Conservation (phyloP, 2,888 invertebrate genomes). For the Cataglyphis rosenhaueri region DNA sequence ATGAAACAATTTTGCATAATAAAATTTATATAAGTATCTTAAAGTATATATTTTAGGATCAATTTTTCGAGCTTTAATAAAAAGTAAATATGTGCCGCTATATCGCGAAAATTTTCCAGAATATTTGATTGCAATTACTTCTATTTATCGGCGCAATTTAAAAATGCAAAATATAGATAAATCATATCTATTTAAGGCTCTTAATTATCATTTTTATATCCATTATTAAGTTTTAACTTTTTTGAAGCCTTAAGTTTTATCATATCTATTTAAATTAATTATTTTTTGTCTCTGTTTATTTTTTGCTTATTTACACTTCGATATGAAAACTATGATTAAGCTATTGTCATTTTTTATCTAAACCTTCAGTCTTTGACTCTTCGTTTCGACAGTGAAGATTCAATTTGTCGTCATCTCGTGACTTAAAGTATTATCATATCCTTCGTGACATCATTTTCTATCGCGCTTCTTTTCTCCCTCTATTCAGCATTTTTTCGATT, state of each 20-base stretch:
- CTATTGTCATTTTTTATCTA: background rate
- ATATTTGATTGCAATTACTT: too few species aligned
- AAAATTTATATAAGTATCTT: background rate
- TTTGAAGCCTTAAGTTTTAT: too few species aligned
- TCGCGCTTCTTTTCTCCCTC: constrained; percentile 28
- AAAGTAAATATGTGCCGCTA: too few species aligned
- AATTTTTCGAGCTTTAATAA: background rate
- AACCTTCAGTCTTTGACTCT: constrained; percentile 13
- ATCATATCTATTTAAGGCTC: background rate
- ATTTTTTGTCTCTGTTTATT: background rate
- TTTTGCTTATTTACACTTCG: background rate
- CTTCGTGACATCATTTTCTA: constrained; percentile 23
- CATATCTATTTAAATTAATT: background rate
- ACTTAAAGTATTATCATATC: constrained; percentile 48
- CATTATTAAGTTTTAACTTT: too few species aligned
- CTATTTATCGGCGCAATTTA: too few species aligned
- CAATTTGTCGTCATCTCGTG: constrained; percentile 62
- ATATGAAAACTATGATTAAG: background rate
- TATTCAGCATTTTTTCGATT: constrained; percentile 34
- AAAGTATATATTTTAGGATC: background rate
- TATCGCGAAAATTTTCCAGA: background rate
- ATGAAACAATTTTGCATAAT: background rate
- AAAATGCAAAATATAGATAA: background rate
- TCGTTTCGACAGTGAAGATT: constrained; percentile 50
- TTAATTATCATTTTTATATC: too few species aligned